Conservation (phyloP, 2,113 vertebrate genomes). For the Sprattus sprattus region DNA sequence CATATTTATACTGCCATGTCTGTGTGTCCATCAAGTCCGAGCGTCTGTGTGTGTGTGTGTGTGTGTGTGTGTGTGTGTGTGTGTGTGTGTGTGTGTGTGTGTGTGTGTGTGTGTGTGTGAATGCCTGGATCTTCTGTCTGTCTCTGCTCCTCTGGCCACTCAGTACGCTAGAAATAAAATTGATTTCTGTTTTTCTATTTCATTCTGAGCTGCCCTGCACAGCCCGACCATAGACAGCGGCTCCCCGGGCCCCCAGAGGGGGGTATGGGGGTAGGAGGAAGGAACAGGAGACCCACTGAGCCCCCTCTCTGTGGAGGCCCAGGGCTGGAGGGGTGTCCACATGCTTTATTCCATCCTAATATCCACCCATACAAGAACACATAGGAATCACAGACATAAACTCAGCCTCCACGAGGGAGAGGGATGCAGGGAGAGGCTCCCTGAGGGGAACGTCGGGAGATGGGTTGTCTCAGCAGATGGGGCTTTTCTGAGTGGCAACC, state of each 20-base stretch:
- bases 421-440: neutral
- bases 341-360: neutral
- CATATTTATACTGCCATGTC: neutral
- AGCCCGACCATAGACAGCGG: neutral
- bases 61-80: slow-evolving; percentile 20
- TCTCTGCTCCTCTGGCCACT: slow-evolving; percentile 4
- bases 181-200: slow-evolving; percentile 13
- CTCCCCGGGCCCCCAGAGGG: neutral
- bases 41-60: slow-evolving; percentile 17
- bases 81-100: neutral
- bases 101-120: neutral
- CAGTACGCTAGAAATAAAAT: neutral
- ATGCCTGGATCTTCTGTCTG: slow-evolving; percentile 6
- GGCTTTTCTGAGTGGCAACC: neutral
- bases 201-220: neutral
- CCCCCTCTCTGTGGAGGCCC: neutral
- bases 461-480: neutral
- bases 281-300: neutral
- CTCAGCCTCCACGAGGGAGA: too few species aligned
- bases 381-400: too few species aligned
- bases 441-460: neutral
- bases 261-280: neutral
- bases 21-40: slow-evolving; percentile 21
- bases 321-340: neutral
- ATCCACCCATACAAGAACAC: too few species aligned